These are phyloP conservation scores for Lordiphosa andalusiaca DNA, from an alignment of 2,888 invertebrate species.

Conservation along the genomic window DNA sequence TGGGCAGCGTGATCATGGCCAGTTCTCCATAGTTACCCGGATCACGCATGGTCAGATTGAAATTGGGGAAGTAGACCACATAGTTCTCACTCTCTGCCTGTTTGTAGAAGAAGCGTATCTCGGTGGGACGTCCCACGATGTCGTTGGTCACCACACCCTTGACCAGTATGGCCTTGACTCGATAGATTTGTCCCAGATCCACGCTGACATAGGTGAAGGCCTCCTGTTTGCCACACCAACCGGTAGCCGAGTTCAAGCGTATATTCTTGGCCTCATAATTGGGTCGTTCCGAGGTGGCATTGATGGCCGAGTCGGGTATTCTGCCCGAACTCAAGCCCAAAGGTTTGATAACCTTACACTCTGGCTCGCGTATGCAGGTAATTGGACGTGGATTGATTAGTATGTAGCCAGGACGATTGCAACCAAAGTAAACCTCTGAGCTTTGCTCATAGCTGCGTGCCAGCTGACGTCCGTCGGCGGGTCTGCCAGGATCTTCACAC, in stretches of 20 bases:
- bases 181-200: slow-evolving; percentile 94
- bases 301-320: slow-evolving; percentile 97
- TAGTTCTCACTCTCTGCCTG: slow-evolving; percentile 96
- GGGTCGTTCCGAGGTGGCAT: slow-evolving; percentile 95
- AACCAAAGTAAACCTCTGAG: slow-evolving; percentile 94
- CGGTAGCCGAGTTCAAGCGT: slow-evolving; percentile 94
- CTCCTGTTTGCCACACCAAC: slow-evolving; percentile 98
- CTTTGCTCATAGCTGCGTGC: slow-evolving; percentile 93
- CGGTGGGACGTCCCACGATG: slow-evolving; percentile 96
- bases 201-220: slow-evolving; percentile 97
- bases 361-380: slow-evolving; percentile 93
- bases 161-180: slow-evolving; percentile 94
- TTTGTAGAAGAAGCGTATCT: slow-evolving; percentile 98
- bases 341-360: slow-evolving; percentile 95
- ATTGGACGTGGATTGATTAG: slow-evolving; percentile 95
- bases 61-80: slow-evolving; percentile 98
- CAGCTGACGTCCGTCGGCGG: slow-evolving; percentile 93
- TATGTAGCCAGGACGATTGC: slow-evolving; percentile 94
- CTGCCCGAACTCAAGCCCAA: slow-evolving; percentile 94
- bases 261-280: slow-evolving; percentile 95
- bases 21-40: slow-evolving; percentile 98
- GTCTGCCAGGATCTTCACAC: slow-evolving; percentile 96
- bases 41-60: slow-evolving; percentile 95
- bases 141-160: slow-evolving; percentile 97
- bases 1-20: slow-evolving; percentile 96